phyloP scores from a whole-genome alignment of 2,113 vertebrate genomes.

The Himantopus leucocephalus region DNA sequence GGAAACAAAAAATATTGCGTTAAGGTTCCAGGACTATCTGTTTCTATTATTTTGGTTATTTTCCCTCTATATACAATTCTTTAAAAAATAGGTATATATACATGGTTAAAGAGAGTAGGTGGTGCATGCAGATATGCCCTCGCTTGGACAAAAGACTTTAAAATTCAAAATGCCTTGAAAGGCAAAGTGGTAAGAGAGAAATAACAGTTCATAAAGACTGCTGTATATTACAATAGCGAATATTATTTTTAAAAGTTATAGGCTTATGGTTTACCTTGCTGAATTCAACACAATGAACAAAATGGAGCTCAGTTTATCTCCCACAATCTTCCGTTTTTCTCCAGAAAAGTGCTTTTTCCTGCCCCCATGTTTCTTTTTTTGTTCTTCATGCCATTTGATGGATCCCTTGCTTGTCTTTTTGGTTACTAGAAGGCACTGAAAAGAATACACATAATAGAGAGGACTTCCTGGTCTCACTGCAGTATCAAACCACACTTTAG shows the following conservation, averaged over 20 bases:
- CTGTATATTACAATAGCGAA: background rate
- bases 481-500: background rate
- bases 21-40: background rate
- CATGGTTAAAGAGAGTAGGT: background rate
- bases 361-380: background rate
- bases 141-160: background rate
- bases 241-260: background rate
- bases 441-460: background rate
- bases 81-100: background rate
- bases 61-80: background rate
- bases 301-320: background rate
- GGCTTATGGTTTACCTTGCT: background rate
- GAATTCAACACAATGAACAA: background rate
- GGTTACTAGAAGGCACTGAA: background rate
- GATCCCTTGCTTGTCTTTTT: background rate
- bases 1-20: background rate
- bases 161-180: background rate
- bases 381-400: background rate
- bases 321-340: background rate
- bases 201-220: background rate
- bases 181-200: background rate
- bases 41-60: background rate
- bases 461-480: background rate
- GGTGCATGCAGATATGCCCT: background rate
- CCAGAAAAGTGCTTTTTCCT: background rate